Evolutionary conservation across 2,113 vertebrate genomes (phyloP).

Genomic region (Gnathonemus echidnorhynchus): DNA sequence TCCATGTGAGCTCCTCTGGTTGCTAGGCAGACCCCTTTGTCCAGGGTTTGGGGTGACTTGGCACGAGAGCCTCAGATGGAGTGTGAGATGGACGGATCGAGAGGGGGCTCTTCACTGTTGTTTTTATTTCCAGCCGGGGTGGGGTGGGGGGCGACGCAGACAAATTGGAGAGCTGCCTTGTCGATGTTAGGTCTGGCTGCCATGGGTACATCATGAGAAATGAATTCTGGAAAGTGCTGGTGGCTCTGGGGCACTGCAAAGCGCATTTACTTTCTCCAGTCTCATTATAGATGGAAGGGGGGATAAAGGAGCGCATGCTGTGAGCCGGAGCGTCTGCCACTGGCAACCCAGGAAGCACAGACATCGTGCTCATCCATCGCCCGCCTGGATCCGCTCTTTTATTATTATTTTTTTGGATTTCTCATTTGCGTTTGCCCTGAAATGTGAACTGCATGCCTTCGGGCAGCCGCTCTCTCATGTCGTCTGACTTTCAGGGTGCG

Average conservation of each 20-base stretch:
- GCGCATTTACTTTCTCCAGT: neutral
- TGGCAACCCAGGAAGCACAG: neutral
- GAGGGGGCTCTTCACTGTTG: neutral
- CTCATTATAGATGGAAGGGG: neutral
- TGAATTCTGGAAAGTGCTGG: neutral
- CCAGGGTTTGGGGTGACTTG: neutral
- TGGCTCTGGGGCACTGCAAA: neutral
- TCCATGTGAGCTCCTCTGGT: neutral
- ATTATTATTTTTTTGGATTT: neutral
- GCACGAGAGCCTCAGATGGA: neutral
- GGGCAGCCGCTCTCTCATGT: neutral
- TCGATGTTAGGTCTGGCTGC: neutral
- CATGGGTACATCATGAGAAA: neutral
- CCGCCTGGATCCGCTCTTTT: neutral
- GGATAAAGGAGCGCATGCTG: neutral
- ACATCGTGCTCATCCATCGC: neutral
- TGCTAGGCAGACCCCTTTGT: neutral
- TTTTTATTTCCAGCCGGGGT: neutral
- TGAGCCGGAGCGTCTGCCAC: neutral
- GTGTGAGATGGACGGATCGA: neutral
- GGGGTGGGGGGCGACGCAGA: neutral
- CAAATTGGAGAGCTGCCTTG: neutral
- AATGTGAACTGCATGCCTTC: neutral
- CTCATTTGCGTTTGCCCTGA: neutral
- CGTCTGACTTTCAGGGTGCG: neutral